These are phyloP conservation scores for Gopherus evgoodei DNA, from an alignment of 2,113 vertebrate species.

Conservation along the genomic window DNA sequence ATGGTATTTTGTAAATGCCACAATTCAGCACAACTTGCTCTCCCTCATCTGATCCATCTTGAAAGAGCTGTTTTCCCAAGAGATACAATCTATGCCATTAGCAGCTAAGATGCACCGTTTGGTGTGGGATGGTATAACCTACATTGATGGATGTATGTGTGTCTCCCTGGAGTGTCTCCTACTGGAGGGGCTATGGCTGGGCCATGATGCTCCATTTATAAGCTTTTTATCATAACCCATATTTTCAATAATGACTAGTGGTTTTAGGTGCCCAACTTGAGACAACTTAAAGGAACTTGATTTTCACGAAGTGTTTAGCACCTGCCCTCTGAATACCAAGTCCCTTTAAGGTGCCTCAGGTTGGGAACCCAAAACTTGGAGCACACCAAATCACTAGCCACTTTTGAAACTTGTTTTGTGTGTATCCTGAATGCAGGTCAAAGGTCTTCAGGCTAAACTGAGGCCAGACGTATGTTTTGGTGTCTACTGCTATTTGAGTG, in stretches of 20 bases:
- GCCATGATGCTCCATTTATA: not conserved
- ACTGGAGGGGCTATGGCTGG: too few relatives aligned
- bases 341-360: not conserved
- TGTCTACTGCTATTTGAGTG: not conserved
- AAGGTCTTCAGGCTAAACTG: not conserved
- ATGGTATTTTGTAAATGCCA: too few relatives aligned
- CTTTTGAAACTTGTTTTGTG: not conserved
- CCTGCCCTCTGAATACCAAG: not conserved
- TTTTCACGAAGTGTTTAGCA: not conserved
- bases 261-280: not conserved
- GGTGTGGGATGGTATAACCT: too few relatives aligned
- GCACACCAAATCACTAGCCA: not conserved
- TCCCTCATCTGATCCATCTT: too few relatives aligned
- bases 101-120: too few relatives aligned
- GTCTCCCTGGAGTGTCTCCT: too few relatives aligned
- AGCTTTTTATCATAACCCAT: not conserved
- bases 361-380: not conserved
- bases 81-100: too few relatives aligned
- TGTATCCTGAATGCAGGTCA: not conserved
- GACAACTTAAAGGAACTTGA: not conserved
- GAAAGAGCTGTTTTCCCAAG: too few relatives aligned
- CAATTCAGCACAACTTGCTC: too few relatives aligned
- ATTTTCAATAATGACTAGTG: not conserved
- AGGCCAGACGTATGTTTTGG: constrained; percentile 5
- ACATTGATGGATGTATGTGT: too few relatives aligned